Conservation (phyloP, 1,140 invertebrate genomes). For the Coenobita brevimanus region DNA sequence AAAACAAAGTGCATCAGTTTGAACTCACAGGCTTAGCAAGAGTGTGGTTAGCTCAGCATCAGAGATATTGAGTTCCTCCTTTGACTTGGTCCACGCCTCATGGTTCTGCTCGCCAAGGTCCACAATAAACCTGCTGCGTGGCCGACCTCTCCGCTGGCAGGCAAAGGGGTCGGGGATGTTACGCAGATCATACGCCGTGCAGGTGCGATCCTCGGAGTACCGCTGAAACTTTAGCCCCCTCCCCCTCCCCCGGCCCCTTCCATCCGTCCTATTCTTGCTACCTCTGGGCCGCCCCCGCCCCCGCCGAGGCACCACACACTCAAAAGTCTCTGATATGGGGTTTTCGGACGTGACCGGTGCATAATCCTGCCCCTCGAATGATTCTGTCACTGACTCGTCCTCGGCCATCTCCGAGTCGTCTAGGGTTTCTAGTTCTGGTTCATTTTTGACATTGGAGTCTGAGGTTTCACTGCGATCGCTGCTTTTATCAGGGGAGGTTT, state of each 20-base stretch:
- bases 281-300: slow-evolving; percentile 65
- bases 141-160: slow-evolving; percentile 59
- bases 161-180: slow-evolving; percentile 67
- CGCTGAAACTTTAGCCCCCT: slow-evolving; percentile 51
- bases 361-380: slow-evolving; percentile 19
- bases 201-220: slow-evolving; percentile 54
- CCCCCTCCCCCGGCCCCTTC: slow-evolving; percentile 60
- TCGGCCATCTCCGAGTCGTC: slow-evolving; percentile 52
- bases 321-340: not conserved
- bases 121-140: slow-evolving; percentile 68
- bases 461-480: slow-evolving; percentile 29
- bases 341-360: not conserved
- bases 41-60: slow-evolving; percentile 69
- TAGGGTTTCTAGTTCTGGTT: slow-evolving; percentile 48
- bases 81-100: slow-evolving; percentile 67
- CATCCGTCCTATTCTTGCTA: slow-evolving; percentile 67
- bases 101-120: slow-evolving; percentile 69
- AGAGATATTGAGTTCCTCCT: slow-evolving; percentile 68
- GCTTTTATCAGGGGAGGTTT: slow-evolving; percentile 14
- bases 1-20: too few relatives aligned
- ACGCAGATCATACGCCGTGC: slow-evolving; percentile 64
- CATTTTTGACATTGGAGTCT: slow-evolving; percentile 47
- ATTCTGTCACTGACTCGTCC: slow-evolving; percentile 40
- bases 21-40: slow-evolving; percentile 67
- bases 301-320: slow-evolving; percentile 50